Base-by-base conservation (phyloP, 2,888 invertebrate genomes). In the Apantesis nais region DNA sequence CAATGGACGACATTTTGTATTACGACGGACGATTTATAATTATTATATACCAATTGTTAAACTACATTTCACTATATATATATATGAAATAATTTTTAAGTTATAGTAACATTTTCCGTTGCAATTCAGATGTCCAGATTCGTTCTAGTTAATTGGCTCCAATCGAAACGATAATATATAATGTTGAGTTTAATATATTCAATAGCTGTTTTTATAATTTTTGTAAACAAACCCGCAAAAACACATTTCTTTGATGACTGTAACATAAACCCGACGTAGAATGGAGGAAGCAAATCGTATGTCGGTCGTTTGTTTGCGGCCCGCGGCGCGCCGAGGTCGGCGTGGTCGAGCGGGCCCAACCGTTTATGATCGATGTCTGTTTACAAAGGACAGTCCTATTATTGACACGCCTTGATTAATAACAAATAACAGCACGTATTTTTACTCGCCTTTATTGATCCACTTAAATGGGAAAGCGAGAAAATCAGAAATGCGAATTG, bases 361-460 rank as follows among this genome's bases (percentile, higher is more conserved):
- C 14, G 9, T 34, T 65, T 63, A 76, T 73, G 67, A 71, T 71
- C 70, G 78, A 74, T 67, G 73, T 60, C 48, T 77, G 73, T 81
- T 79, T 70, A 73, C 68, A 68, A 71, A 76, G 77, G 78, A 73
- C 77, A 60, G 58, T 48, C 37, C 55, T 44, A 72, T 67, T 81
- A 78, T 81, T 81, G 78, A 78, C 82, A 70, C 70, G 63, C 31
- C 74, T 68, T 79, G 80, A 81, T 81, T 79, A 79, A 75, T 78
- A 78, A 79, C 76, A 81, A 81, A 81, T 78, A 81, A 64, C 68
- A 67, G 48, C 60, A 62, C 48, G 41, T 63, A 68, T 71, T 76
- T 73, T 71, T 65, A 31, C 37, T 12, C 34, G 39, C 65, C 60
- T 41, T 58, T 75, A 74, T 71, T 69, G 68, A 73, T 81, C 67